Percentiles rank a stretch among this genome's conserved stretches.
These are phyloP conservation scores for Sinocyclocheilus grahami DNA, from an alignment of 2,113 vertebrate genomes.

Conservation along the genomic window DNA sequence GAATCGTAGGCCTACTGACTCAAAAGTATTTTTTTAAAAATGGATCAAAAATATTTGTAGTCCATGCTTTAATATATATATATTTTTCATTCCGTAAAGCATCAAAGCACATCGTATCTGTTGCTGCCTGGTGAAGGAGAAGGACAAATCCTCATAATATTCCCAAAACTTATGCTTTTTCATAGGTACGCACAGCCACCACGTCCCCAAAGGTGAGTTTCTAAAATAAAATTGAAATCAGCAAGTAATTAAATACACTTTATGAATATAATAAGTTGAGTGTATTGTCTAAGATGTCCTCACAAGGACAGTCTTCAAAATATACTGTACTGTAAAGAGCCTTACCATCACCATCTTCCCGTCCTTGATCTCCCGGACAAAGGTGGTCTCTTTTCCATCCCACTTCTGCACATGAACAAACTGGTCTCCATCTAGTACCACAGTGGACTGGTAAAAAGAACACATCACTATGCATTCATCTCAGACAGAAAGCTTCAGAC, in stretches of 20 bases:
- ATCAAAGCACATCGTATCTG: constrained; percentile 55
- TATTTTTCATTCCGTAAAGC: constrained; percentile 51
- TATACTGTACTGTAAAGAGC: constrained; percentile 23
- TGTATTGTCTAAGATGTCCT: neutral
- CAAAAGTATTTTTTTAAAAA: too few relatives aligned
- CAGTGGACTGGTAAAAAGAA: constrained; percentile 78
- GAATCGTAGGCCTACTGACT: too few relatives aligned
- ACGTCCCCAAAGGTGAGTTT: constrained; percentile 87
- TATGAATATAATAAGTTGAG: neutral
- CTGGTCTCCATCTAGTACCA: constrained; percentile 87
- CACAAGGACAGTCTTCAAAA: too few relatives aligned
- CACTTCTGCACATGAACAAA: constrained; percentile 92
- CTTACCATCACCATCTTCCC: constrained; percentile 91
- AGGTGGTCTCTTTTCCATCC: constrained; percentile 91
- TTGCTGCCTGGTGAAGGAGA: constrained; percentile 45
- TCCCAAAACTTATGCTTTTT: constrained; percentile 81
- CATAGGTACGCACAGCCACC: constrained; percentile 87
- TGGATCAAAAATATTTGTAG: too few relatives aligned
- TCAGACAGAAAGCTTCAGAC: too few relatives aligned
- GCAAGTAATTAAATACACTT: neutral
- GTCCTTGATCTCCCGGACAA: constrained; percentile 90
- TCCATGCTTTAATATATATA: too few relatives aligned
- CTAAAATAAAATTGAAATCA: constrained; percentile 69
- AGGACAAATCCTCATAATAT: constrained; percentile 34
- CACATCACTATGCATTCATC: neutral